phyloP scores from a whole-genome alignment of 2,113 vertebrate species.

The Oncorhynchus keta region DNA sequence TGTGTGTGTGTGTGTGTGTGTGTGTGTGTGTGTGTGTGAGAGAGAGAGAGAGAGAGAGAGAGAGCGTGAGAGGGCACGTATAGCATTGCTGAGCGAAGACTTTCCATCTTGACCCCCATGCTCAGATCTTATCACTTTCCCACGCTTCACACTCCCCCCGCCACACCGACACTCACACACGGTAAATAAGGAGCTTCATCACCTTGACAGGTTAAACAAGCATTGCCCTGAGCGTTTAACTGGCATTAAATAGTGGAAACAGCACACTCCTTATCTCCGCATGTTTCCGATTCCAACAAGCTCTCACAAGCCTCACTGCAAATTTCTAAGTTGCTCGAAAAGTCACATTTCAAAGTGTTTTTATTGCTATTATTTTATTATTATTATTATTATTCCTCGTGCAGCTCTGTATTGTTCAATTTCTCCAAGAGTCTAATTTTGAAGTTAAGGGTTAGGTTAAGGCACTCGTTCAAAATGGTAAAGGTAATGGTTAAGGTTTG shows the following conservation, averaged over 20 bases:
- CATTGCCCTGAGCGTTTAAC: not conserved
- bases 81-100: constrained; percentile 24
- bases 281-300: not conserved
- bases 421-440: no score
- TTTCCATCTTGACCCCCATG: constrained; percentile 47
- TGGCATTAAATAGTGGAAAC: not conserved
- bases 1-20: constrained; percentile 16
- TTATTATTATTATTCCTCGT: no score
- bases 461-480: no score
- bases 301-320: no score
- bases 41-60: no score
- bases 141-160: constrained; percentile 28
- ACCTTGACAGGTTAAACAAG: not conserved
- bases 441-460: no score
- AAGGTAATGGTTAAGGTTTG: no score
- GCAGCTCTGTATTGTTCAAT: no score
- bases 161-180: not conserved
- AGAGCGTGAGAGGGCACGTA: not conserved
- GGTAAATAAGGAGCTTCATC: not conserved
- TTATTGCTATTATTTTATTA: no score
- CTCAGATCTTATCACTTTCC: constrained; percentile 60
- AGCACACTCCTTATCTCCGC: not conserved
- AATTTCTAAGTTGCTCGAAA: no score
- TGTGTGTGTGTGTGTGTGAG: not conserved
- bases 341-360: no score